Evolutionary conservation across 1,140 invertebrate species (phyloP), one percentile per base, ranked within the genome.

Genomic region (Drosophila lacteicornis): DNA sequence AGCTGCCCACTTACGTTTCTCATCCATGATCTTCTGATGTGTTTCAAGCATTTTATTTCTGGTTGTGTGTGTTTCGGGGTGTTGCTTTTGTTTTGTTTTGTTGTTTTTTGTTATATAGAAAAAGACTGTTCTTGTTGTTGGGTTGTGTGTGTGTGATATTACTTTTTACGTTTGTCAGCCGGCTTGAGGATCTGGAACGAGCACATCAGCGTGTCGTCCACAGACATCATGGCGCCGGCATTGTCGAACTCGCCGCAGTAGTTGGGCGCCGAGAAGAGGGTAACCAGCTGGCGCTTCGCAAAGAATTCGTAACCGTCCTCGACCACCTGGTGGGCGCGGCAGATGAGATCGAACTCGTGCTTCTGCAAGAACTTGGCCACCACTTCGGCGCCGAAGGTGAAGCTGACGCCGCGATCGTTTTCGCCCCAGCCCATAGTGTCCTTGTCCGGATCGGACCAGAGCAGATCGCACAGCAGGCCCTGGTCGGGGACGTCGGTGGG

Each of bases 221-320:
- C 99, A 78, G 98, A 99, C 99, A 99, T 99, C 97, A 99, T 99
- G 61, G 98, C 99, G 71, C 94, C 94, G 60, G 99, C 99, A 93
- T 99, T 99, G 93, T 99, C 99, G 93, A 99, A 99, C 94, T 99
- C 99, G 57, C 95, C 95, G 94, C 99, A 99, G 93, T 99, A 99
- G 94, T 99, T 99, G 22, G 99, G 99, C 42, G 99, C 97, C 8
- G 96, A 97, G 92, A 99, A 99, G 22, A 99, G 94, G 9, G 99
- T 99, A 19, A 99, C 99, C 70, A 99, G 94, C 91, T 99, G 98
- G 82, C 98, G 94, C 94, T 99, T 99, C 2, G 98, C 98, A 92
- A 99, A 99, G 93, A 99, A 99, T 93, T 99, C 98, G 93, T 99
- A 99, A 6, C 98, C 99, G 93, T 99, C 98, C 94, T 99, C 98